A percentile compares a stretch with the other conserved stretches of the same genome.
phyloP scores from a whole-genome alignment of 2,797 vertebrate species.

The Nasua narica region DNA sequence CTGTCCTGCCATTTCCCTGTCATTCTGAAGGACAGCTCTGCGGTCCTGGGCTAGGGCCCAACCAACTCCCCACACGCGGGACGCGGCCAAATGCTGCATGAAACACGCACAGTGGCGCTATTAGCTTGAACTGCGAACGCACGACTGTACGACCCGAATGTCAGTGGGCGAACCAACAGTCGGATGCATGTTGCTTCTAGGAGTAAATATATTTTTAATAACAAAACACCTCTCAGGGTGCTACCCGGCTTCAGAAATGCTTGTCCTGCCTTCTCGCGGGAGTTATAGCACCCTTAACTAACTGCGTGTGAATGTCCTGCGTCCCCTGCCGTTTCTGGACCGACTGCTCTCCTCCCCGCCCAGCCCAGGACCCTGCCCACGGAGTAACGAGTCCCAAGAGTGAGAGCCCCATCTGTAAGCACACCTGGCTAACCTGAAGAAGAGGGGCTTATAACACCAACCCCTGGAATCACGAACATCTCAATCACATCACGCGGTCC shows the following conservation, averaged over 20 bases:
- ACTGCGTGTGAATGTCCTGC: accelerated
- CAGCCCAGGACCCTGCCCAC: not conserved
- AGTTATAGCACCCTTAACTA: not conserved
- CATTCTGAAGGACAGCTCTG: not conserved
- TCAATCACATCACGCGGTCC: not conserved
- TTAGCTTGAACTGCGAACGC: not conserved
- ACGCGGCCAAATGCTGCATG: accelerated
- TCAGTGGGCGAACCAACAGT: not conserved
- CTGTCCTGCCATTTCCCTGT: not conserved
- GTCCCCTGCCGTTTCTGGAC: not conserved
- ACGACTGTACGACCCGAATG: not conserved
- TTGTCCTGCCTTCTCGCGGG: not conserved
- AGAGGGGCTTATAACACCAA: not conserved
- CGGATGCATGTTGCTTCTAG: not conserved
- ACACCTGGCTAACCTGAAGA: not conserved
- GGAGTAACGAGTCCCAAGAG: not conserved
- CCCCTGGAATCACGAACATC: not conserved
- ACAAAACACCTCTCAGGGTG: not conserved
- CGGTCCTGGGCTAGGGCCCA: not conserved
- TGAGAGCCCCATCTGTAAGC: not conserved
- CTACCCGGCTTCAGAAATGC: not conserved
- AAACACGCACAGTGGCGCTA: accelerated
- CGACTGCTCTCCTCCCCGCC: not conserved
- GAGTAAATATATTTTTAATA: not conserved
- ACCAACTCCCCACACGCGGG: too few species aligned